A percentile compares a stretch with the other conserved stretches of the same genome.
phyloP scores from a whole-genome alignment of 2,113 vertebrate genomes.

The Tachycineta bicolor region DNA sequence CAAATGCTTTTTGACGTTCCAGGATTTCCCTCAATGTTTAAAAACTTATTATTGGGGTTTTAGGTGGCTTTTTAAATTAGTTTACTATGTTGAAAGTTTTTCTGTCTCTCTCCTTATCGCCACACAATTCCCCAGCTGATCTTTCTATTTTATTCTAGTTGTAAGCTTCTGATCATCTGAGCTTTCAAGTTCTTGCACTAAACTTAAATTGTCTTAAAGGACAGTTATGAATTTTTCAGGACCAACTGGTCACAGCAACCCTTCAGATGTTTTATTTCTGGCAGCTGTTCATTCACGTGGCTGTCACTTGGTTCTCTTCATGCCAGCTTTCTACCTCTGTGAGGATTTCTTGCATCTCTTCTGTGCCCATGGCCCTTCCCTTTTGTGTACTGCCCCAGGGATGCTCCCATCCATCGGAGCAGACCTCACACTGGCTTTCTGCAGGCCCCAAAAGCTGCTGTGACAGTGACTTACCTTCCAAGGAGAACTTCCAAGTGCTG shows the following conservation, averaged over 20 bases:
- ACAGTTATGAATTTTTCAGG: background rate
- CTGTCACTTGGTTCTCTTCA: background rate
- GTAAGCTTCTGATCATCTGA: background rate
- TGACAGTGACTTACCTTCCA: background rate
- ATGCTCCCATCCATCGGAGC: fast-evolving
- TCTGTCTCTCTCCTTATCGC: fast-evolving
- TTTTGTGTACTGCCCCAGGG: background rate
- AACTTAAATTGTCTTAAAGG: background rate
- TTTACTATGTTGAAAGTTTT: background rate
- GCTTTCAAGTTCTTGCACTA: background rate
- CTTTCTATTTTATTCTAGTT: background rate
- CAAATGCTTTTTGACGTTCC: fast-evolving
- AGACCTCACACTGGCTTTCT: background rate
- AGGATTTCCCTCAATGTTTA: background rate
- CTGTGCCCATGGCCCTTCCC: fast-evolving
- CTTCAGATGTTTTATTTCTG: background rate
- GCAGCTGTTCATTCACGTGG: background rate
- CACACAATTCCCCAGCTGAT: background rate
- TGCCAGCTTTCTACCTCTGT: background rate
- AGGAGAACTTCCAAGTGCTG: background rate
- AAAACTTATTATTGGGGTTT: fast-evolving
- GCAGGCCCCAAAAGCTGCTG: background rate
- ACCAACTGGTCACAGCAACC: background rate
- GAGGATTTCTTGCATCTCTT: background rate
- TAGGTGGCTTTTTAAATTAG: too few species aligned